phyloP scores from a whole-genome alignment of 2,888 invertebrate species.

The Saturnia japonica region DNA sequence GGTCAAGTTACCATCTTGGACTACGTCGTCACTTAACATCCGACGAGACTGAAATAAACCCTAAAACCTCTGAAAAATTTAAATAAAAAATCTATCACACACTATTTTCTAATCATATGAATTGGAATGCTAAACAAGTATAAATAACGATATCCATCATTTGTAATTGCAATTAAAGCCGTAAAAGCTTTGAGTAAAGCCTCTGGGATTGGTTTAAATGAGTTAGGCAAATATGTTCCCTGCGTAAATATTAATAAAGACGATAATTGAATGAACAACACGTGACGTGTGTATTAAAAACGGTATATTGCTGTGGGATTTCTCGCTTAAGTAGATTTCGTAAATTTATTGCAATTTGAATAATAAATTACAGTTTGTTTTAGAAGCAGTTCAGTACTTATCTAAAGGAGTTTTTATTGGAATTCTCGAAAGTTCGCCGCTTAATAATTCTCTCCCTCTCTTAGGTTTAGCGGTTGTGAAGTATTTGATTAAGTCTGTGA shows the following conservation, averaged over 20 bases:
- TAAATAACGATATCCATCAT: slow-evolving; percentile 18
- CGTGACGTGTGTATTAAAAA: slow-evolving; percentile 2
- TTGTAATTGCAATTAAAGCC: slow-evolving; percentile 19
- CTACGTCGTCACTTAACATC: too few relatives aligned
- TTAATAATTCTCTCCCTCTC: background rate
- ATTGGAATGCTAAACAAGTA: slow-evolving; percentile 10
- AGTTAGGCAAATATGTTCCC: slow-evolving; percentile 9
- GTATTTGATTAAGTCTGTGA: background rate
- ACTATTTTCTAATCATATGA: background rate
- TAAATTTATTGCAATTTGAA: slow-evolving; percentile 4
- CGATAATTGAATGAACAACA: slow-evolving; percentile 1
- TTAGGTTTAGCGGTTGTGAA: background rate
- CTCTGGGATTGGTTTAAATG: slow-evolving; percentile 11
- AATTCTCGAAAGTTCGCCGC: background rate
- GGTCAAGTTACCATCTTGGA: too few relatives aligned
- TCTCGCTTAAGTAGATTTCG: slow-evolving; percentile 3
- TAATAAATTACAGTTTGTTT: slow-evolving; percentile 10
- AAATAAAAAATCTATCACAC: background rate
- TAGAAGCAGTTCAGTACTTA: background rate
- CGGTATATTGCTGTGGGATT: slow-evolving; percentile 7
- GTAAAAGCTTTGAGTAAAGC: slow-evolving; percentile 13
- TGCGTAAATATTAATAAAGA: background rate
- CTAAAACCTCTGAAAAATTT: too few relatives aligned
- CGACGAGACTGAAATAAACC: too few relatives aligned
- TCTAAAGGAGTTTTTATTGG: background rate